Conservation (phyloP, 2,888 invertebrate species). For the Lycophotia porphyrea region DNA sequence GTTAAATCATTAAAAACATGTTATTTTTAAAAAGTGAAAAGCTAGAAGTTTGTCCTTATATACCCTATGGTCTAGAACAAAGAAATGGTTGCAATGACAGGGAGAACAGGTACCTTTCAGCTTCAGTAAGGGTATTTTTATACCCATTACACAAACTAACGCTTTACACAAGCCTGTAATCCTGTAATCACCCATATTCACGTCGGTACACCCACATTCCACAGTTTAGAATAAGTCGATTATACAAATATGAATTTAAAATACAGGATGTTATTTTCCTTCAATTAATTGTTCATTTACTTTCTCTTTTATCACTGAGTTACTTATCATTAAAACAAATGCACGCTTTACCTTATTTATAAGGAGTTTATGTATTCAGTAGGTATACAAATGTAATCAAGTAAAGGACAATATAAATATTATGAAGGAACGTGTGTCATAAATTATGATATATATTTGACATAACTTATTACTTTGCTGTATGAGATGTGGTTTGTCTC, state of each 20-base stretch:
- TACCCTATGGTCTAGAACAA: no score
- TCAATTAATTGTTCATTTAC: background rate
- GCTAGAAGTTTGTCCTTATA: no score
- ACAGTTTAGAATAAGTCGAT: background rate
- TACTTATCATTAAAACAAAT: constrained; percentile 26
- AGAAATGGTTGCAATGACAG: no score
- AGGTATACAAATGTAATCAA: background rate
- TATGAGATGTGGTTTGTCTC: background rate
- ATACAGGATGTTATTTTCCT: background rate
- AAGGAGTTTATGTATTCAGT: background rate
- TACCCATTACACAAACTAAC: background rate
- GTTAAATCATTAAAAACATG: no score
- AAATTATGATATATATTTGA: constrained; percentile 7
- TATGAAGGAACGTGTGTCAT: background rate
- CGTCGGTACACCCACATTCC: background rate
- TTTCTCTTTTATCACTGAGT: background rate
- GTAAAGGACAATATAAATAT: constrained; percentile 13
- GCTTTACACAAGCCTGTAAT: background rate
- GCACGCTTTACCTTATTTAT: constrained; percentile 1
- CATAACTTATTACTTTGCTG: background rate
- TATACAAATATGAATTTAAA: background rate
- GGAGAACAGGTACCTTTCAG: no score
- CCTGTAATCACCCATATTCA: background rate
- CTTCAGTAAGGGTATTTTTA: no score
- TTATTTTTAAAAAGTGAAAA: no score